A percentile compares a stretch with the other conserved stretches of the same genome.
phyloP scores from a whole-genome alignment of 2,888 invertebrate species.

The Neocrepidodera transversa region DNA sequence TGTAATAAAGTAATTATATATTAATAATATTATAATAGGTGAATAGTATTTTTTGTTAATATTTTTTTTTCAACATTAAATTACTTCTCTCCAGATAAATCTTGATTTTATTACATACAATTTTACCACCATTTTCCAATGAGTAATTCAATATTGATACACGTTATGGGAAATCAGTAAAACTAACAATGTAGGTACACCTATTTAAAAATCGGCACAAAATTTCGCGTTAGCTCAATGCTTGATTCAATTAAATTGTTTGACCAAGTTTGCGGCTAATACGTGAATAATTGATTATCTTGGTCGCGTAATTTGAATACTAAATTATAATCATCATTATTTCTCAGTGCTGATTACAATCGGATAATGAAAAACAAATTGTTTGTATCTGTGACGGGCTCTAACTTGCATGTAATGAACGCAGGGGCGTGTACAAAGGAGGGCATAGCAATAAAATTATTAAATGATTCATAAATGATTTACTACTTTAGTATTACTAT shows the following conservation, averaged over 20 bases:
- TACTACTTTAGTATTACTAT: too few species aligned
- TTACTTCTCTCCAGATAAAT: neutral
- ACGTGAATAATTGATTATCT: neutral
- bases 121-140: too few species aligned
- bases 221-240: neutral
- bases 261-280: neutral
- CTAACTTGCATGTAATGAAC: neutral
- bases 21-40: too few species aligned
- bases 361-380: slow-evolving; percentile 2
- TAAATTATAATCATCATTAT: neutral
- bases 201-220: too few species aligned
- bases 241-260: slow-evolving; percentile 4
- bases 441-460: too few species aligned
- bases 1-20: too few species aligned
- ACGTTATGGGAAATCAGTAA: neutral
- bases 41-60: too few species aligned
- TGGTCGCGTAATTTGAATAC: neutral
- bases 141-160: neutral
- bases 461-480: too few species aligned
- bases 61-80: neutral
- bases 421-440: neutral
- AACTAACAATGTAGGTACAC: too few species aligned
- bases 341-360: neutral
- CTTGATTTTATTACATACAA: neutral
- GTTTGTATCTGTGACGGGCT: neutral